Conservation (phyloP, 1,140 invertebrate genomes). For the Orussus abietinus region DNA sequence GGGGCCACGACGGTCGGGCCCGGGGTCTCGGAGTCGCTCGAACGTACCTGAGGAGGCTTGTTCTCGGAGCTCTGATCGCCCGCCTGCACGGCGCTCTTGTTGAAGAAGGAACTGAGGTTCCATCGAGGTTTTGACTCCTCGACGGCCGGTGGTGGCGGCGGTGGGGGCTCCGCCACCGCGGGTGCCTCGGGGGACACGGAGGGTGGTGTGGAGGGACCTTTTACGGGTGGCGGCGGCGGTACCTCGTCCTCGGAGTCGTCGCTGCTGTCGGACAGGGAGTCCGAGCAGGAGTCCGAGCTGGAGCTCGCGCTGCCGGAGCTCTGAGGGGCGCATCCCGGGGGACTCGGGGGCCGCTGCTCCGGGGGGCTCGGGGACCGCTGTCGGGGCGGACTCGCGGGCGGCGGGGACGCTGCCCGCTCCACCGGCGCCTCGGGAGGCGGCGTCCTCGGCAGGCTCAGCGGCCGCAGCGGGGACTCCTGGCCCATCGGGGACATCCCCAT, state of each 20-base stretch:
- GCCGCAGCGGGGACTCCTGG: constrained; percentile 27
- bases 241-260: constrained; percentile 55
- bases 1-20: no score
- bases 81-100: constrained; percentile 31
- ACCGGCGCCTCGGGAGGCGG: constrained; percentile 18
- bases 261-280: constrained; percentile 52
- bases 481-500: constrained; percentile 38
- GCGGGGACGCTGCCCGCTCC: constrained; percentile 16
- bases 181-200: constrained; percentile 37
- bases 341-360: constrained; percentile 34
- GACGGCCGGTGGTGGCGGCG: constrained; percentile 35
- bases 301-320: constrained; percentile 47
- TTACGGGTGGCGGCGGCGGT: constrained; percentile 16
- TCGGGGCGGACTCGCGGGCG: constrained; percentile 19
- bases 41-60: constrained; percentile 35
- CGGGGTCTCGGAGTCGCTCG: no score
- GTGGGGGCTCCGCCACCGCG: constrained; percentile 38
- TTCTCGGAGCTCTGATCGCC: constrained; percentile 33
- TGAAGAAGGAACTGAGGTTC: constrained; percentile 55
- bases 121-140: constrained; percentile 51
- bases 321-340: constrained; percentile 35
- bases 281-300: constrained; percentile 54
- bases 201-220: constrained; percentile 41
- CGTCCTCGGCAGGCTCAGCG: constrained; percentile 20
- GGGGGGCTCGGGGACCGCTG: constrained; percentile 24